Percentiles rank a stretch among this genome's conserved stretches.
These are phyloP conservation scores for Macheiramphus alcinus DNA, from an alignment of 2,113 vertebrate species.

Conservation along the genomic window DNA sequence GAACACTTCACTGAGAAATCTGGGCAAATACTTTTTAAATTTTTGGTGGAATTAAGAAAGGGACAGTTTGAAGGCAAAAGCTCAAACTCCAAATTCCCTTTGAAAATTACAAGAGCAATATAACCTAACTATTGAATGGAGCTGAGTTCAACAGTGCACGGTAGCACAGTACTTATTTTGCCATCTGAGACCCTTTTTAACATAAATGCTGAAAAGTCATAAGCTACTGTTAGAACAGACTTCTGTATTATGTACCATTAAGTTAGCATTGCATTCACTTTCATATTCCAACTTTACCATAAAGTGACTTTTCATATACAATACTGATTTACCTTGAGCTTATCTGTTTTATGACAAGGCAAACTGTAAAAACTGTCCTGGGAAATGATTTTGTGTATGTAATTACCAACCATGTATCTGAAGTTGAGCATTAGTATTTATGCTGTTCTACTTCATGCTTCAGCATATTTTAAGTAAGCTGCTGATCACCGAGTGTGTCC, in stretches of 20 bases:
- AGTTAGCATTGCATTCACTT: background rate
- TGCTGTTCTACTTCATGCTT: background rate
- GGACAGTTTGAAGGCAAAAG: background rate
- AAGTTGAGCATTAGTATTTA: background rate
- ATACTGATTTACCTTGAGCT: background rate
- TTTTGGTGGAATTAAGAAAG: background rate
- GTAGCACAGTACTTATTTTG: background rate
- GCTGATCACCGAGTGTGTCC: background rate
- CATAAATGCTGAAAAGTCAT: background rate
- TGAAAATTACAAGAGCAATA: background rate
- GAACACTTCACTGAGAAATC: background rate
- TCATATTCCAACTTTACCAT: background rate
- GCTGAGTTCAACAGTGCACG: background rate
- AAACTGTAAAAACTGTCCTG: constrained; percentile 5
- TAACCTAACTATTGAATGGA: background rate
- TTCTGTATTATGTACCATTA: background rate
- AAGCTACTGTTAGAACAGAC: background rate
- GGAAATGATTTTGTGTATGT: background rate
- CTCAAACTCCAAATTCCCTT: background rate
- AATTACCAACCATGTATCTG: background rate
- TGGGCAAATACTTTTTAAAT: background rate
- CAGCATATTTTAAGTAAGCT: background rate
- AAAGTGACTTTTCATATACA: background rate
- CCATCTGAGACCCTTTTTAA: background rate
- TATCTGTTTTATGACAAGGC: background rate